Base-by-base conservation (phyloP, 30 jellyfish, hydroid and myxozoan species). In the Euphysa ruthae region DNA sequence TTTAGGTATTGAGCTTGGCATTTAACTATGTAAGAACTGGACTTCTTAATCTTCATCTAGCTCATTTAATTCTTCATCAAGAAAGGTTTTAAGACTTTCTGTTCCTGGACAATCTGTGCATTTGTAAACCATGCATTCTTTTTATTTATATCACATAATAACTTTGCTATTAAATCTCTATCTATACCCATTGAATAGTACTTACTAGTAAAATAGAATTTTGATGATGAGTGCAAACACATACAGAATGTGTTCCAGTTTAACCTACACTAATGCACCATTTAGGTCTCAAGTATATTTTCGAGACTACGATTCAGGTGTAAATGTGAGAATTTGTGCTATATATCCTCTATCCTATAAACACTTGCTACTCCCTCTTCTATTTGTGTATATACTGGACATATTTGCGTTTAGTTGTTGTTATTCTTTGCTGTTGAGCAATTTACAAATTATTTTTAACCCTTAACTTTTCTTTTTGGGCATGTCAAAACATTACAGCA, bases 341-440 rank as follows among this genome's bases (percentile, higher is more conserved):
- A 8, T 38, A 38, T n/a, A 8, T 38, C n/a, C n/a, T 38, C n/a
- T 8, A 38, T n/a, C n/a, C n/a, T 38, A 38, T 38, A 38, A 38
- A 38, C 52, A 38, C 52, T 38, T 38, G 52, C 52, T 38, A 38
- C 52, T 38, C 52, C n/a, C n/a, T n/a, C 52, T 38, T n/a, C n/a
- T n/a, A n/a, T n/a, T n/a, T n/a, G n/a, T n/a, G n/a, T n/a, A n/a
- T n/a, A n/a, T n/a, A n/a, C n/a, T n/a, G n/a, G n/a, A n/a, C n/a
- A n/a, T n/a, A n/a, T n/a, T n/a, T n/a, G n/a, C n/a, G n/a, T 38
- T 38, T 38, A 8, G 52, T n/a, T 38, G 52, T 38, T n/a, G n/a
- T 38, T 38, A 38, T n/a, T 38, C 52, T 8, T 38, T 38, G n/a
- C 14, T 38, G 52, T n/a, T 38, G 52, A 8, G 52, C 52, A 38